Evolutionary conservation across 2,888 invertebrate species (phyloP).

Genomic region (Ophion costatus): DNA sequence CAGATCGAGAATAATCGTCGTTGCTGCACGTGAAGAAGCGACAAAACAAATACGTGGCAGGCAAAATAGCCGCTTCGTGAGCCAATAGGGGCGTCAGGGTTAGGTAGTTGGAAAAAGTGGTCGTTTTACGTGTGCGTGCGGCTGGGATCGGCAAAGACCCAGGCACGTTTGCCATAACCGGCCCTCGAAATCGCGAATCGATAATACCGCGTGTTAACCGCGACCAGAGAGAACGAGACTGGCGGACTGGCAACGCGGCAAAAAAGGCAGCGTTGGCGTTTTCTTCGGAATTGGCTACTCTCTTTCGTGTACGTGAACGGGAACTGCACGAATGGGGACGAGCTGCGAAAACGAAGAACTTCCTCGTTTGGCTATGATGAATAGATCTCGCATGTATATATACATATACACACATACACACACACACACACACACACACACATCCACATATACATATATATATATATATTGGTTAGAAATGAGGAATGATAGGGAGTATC

Average conservation of each 20-base stretch:
- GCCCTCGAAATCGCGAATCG: slow-evolving; percentile 49
- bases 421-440: not conserved
- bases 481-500: too few species aligned
- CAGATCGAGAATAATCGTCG: too few species aligned
- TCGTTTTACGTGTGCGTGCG: slow-evolving; percentile 25
- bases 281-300: slow-evolving; percentile 37
- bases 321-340: slow-evolving; percentile 13
- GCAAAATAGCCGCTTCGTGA: not conserved
- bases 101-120: slow-evolving; percentile 28
- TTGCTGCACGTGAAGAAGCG: too few species aligned
- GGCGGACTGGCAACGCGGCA: not conserved
- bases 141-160: slow-evolving; percentile 8
- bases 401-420: not conserved
- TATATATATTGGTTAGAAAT: too few species aligned
- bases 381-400: slow-evolving; percentile 8
- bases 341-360: slow-evolving; percentile 36
- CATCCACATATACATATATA: not conserved
- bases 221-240: not conserved
- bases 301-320: slow-evolving; percentile 44
- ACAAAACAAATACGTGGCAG: too few species aligned
- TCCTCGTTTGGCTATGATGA: slow-evolving; percentile 21
- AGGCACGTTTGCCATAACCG: slow-evolving; percentile 42
- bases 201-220: slow-evolving; percentile 40
- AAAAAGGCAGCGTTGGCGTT: slow-evolving; percentile 29
- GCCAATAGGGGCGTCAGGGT: not conserved